These are phyloP conservation scores for Drosophila albomicans DNA, from an alignment of 1,140 invertebrate species.

Conservation along the genomic window DNA sequence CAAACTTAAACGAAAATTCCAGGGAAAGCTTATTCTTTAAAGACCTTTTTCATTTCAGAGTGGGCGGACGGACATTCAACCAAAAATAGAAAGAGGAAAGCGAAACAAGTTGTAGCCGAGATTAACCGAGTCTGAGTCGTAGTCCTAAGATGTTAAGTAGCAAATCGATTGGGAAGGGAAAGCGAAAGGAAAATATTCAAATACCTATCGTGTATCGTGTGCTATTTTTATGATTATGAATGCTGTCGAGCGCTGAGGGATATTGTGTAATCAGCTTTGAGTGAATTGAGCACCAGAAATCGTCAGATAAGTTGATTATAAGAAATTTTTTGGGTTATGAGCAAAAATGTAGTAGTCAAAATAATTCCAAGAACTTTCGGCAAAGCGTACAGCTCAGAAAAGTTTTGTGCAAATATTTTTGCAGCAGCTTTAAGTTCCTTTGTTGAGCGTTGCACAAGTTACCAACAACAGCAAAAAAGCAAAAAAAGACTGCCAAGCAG, in stretches of 20 bases:
- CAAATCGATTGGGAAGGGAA: conserved; percentile 22
- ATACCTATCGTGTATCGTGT: conserved; percentile 4
- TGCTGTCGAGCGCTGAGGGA: neutral
- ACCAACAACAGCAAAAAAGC: too few species aligned
- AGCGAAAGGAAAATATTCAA: conserved; percentile 5
- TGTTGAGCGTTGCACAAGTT: neutral
- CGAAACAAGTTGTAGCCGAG: neutral
- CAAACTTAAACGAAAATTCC: neutral
- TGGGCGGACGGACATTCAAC: neutral
- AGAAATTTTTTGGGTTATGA: conserved; percentile 10
- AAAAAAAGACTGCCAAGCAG: neutral
- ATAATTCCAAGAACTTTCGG: conserved; percentile 6
- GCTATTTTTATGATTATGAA: conserved; percentile 9
- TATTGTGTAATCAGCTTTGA: conserved; percentile 48
- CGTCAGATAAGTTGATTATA: conserved; percentile 36
- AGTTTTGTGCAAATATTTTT: conserved; percentile 38
- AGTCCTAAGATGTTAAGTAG: conserved; percentile 13
- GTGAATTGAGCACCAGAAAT: conserved; percentile 42
- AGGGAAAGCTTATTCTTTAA: neutral
- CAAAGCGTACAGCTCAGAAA: conserved; percentile 14
- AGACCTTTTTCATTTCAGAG: neutral
- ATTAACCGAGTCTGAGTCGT: neutral
- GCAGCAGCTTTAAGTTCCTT: conserved; percentile 34
- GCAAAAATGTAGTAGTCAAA: conserved; percentile 16
- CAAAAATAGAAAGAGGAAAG: neutral